A percentile compares a stretch with the other conserved stretches of the same genome.
These are phyloP conservation scores for Philaenus spumarius DNA, from an alignment of 1,140 invertebrate species.

Conservation along the genomic window DNA sequence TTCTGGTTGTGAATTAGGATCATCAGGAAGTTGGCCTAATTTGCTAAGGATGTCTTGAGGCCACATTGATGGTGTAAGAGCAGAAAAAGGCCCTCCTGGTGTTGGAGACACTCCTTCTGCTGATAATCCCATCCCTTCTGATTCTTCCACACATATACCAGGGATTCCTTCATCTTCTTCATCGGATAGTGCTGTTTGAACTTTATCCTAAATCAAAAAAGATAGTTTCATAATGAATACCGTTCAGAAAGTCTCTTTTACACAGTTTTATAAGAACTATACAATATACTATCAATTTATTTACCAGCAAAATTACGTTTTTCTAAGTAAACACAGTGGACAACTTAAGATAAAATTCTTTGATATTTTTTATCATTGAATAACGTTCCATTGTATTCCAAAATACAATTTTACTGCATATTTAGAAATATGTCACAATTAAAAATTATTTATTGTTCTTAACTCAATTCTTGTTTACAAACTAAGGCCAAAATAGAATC, in stretches of 20 bases:
- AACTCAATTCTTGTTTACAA: no score
- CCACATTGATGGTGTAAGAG: conserved; percentile 93
- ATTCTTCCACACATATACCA: conserved; percentile 46
- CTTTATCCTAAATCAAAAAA: conserved; percentile 50
- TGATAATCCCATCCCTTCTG: conserved; percentile 53
- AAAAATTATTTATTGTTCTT: no score
- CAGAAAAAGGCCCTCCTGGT: conserved; percentile 78
- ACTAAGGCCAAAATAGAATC: no score
- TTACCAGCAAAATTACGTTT: not conserved
- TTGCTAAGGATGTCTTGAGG: conserved; percentile 88
- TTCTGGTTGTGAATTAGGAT: conserved; percentile 56
- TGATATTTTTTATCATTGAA: no score
- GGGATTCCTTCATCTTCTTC: conserved; percentile 65
- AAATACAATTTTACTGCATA: no score
- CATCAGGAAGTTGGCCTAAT: conserved; percentile 60
- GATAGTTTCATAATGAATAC: conserved; percentile 1
- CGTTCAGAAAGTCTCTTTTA: not conserved
- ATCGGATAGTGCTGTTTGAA: conserved; percentile 72
- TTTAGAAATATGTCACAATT: no score
- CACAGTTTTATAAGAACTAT: not conserved
- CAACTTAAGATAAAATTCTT: no score
- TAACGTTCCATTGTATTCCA: no score
- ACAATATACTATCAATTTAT: not conserved
- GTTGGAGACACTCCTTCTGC: conserved; percentile 57
- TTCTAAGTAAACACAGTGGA: not conserved